Conservation (phyloP, 2,888 invertebrate genomes). For the Meliscaeva auricollis region DNA sequence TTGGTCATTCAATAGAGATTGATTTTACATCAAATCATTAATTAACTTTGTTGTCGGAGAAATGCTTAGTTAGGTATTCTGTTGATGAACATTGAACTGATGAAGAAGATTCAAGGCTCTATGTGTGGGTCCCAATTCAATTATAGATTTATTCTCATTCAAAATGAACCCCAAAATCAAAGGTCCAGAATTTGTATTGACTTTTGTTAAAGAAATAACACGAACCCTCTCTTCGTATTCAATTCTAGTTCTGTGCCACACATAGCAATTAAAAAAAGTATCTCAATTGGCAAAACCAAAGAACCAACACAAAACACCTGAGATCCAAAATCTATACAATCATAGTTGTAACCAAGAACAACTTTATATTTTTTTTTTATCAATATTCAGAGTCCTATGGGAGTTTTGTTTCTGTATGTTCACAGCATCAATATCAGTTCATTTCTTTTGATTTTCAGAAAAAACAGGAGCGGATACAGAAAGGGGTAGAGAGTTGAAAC, state of each 20-base stretch:
- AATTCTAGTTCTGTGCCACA: neutral
- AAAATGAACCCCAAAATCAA: neutral
- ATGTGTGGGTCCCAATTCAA: neutral
- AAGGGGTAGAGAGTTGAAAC: neutral
- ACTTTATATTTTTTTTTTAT: conserved; percentile 12
- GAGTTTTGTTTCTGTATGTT: neutral
- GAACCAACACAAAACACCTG: conserved; percentile 22
- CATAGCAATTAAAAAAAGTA: conserved; percentile 25
- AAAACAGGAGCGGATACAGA: neutral
- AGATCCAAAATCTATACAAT: neutral
- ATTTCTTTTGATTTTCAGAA: neutral
- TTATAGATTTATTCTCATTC: neutral
- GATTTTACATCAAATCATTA: conserved; percentile 2
- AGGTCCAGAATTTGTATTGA: neutral
- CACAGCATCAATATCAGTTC: neutral
- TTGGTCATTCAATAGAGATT: neutral
- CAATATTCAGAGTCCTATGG: conserved; percentile 1
- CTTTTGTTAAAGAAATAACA: no score
- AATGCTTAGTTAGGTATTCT: conserved; percentile 15
- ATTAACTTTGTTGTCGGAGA: neutral
- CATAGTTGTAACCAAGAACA: neutral
- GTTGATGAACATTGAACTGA: neutral
- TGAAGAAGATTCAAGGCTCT: neutral
- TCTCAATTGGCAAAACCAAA: conserved; percentile 30
- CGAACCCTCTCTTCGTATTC: neutral